A percentile compares a stretch with the other conserved stretches of the same genome.
Evolutionary conservation across 2,888 invertebrate genomes (phyloP).

Genomic region (Troglohyphantes excavatus): DNA sequence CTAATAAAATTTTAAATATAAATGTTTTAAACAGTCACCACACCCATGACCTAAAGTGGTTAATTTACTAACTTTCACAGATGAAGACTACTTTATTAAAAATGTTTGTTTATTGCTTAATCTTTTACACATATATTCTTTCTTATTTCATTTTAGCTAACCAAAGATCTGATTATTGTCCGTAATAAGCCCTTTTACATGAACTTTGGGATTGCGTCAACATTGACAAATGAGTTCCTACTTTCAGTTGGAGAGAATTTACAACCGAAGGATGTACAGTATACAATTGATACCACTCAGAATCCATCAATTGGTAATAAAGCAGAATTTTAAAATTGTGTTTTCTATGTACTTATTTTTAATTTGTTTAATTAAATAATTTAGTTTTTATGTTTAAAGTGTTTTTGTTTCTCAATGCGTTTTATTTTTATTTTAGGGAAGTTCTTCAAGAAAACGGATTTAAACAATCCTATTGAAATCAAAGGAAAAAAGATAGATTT

Average conservation of each 20-base stretch:
- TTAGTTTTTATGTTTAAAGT: background rate
- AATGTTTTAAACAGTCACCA: too few relatives aligned
- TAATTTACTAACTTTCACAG: too few relatives aligned
- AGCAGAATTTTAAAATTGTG: too few relatives aligned
- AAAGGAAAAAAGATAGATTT: slow-evolving; percentile 14
- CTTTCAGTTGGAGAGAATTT: slow-evolving; percentile 46
- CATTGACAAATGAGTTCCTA: slow-evolving; percentile 35
- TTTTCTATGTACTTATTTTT: background rate
- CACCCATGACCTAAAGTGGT: too few relatives aligned
- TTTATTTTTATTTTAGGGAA: slow-evolving; percentile 21
- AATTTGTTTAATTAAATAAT: background rate
- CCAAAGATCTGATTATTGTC: slow-evolving; percentile 16
- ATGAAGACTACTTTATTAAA: too few relatives aligned
- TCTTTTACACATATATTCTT: too few relatives aligned
- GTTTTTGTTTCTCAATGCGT: background rate
- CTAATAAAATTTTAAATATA: too few relatives aligned
- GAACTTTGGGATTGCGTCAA: background rate
- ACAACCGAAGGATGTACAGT: slow-evolving; percentile 31
- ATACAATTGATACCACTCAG: slow-evolving; percentile 16
- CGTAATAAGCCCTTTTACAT: slow-evolving; percentile 52
- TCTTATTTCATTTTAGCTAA: slow-evolving; percentile 14
- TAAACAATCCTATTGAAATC: background rate
- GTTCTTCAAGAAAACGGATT: slow-evolving; percentile 17
- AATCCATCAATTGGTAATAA: slow-evolving; percentile 39
- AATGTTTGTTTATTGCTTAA: too few relatives aligned